Percentiles rank a stretch among this genome's conserved stretches.
These are phyloP conservation scores for Athripsodes cinereus DNA, from an alignment of 2,888 invertebrate genomes.

Conservation along the genomic window DNA sequence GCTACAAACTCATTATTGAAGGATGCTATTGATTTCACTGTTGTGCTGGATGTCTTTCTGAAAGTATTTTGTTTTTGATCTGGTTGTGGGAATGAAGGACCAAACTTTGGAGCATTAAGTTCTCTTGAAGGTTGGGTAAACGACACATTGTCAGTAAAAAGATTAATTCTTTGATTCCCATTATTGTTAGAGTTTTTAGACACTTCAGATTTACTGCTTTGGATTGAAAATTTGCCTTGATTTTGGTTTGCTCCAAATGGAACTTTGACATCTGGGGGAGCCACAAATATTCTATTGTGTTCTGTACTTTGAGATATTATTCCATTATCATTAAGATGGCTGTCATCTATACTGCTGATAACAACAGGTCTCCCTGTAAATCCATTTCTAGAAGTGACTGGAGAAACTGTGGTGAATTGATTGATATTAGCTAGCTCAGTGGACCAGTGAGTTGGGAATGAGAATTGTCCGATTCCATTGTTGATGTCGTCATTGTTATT, in stretches of 20 bases:
- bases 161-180: slow-evolving; percentile 1
- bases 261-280: neutral
- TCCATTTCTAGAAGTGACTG: slow-evolving; percentile 7
- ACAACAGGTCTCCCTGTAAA: slow-evolving; percentile 33
- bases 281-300: slow-evolving; percentile 2
- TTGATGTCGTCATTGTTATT: slow-evolving; percentile 40
- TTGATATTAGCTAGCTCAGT: slow-evolving; percentile 35
- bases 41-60: slow-evolving; percentile 19
- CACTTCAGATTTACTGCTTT: neutral
- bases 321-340: slow-evolving; percentile 4
- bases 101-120: neutral
- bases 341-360: slow-evolving; percentile 15
- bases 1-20: slow-evolving; percentile 25
- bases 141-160: neutral
- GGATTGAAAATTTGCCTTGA: neutral
- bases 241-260: neutral
- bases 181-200: neutral
- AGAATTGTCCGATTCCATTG: slow-evolving; percentile 45
- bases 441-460: slow-evolving; percentile 52
- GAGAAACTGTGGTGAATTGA: slow-evolving; percentile 17
- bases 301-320: slow-evolving; percentile 11
- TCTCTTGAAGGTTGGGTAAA: neutral
- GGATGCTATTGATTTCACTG: slow-evolving; percentile 25
- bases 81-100: neutral
- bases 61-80: slow-evolving; percentile 1